Percentiles rank a stretch among this genome's conserved stretches.
Conservation (phyloP, 2,888 invertebrate species). For the Antitype chi region DNA sequence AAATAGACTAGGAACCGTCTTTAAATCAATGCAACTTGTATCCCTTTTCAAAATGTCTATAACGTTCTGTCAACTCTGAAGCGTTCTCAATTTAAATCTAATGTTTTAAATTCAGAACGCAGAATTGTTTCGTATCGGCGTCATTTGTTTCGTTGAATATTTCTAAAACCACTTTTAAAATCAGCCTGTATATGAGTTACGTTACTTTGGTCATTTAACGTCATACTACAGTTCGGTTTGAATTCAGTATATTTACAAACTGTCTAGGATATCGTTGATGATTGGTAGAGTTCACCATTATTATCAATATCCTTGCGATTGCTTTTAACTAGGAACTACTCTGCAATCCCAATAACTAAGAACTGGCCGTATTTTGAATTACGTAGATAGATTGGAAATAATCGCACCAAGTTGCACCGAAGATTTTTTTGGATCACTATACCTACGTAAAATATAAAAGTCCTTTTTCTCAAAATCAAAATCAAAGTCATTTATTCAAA, state of each 20-base stretch:
- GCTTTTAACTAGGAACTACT: background rate
- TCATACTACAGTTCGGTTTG: slow-evolving; percentile 30
- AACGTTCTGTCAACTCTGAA: background rate
- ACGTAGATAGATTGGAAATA: background rate
- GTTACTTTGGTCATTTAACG: slow-evolving; percentile 33
- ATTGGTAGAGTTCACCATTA: too few species aligned
- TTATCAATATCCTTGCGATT: background rate
- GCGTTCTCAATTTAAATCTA: slow-evolving; percentile 9
- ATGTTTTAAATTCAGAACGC: background rate
- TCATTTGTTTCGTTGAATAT: background rate
- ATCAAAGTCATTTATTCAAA: background rate
- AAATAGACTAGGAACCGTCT: background rate
- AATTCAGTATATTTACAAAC: slow-evolving; percentile 20
- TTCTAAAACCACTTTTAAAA: slow-evolving; percentile 1
- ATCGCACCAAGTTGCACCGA: background rate
- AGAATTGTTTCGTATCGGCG: too few species aligned
- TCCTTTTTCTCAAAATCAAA: too few species aligned
- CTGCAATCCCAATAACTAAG: background rate
- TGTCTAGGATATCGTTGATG: background rate
- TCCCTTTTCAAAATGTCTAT: background rate
- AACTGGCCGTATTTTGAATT: background rate
- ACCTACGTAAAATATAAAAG: background rate
- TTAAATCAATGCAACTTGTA: background rate
- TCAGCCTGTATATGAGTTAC: slow-evolving; percentile 52
- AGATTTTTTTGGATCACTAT: background rate